Evolutionary conservation across 2,888 invertebrate genomes (phyloP), one percentile per base, ranked within the genome.

Genomic region (Idaea aversata): DNA sequence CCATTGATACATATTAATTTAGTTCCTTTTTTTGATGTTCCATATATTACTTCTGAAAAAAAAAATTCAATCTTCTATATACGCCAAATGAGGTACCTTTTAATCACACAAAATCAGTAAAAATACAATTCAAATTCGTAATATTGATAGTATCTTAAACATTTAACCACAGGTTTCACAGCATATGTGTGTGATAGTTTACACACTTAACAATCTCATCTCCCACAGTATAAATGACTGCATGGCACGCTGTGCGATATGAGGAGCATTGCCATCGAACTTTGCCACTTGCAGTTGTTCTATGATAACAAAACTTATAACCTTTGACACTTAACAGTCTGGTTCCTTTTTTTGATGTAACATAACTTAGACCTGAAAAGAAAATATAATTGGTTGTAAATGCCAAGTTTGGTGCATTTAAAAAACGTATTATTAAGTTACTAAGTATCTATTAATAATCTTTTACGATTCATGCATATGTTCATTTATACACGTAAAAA

Each of bases 1-100:
- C 15, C 57, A 3, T 15, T 15, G 2, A 57, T 5, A 10, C 10
- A 4, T 57, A 57, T 57, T 5, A 3, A 62, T 81, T 81, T 15
- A 71, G 68, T 81, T 25, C 25, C 25, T 25, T 25, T 25, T 25
- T n/a, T n/a, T n/a, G n/a, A n/a, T n/a, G n/a, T n/a, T n/a, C n/a
- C n/a, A n/a, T n/a, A n/a, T n/a, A n/a, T n/a, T 25, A 25, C 25
- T 25, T 25, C 25, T 25, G 25, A 25, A 25, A 25, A 25, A 25
- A 25, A 25, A 25, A 25, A 25, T 25, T 2, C 3, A 25, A 25
- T 25, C 25, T 25, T 25, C 25, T 25, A 25, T 25, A 25, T 2
- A 25, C 25, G 25, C 25, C 25, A 25, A 25, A n/a, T n/a, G n/a
- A n/a, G n/a, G n/a, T n/a, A n/a, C n/a, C n/a, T n/a, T n/a, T n/a